These are phyloP conservation scores for Crematogaster levior DNA, from an alignment of 2,888 invertebrate species.

Conservation along the genomic window DNA sequence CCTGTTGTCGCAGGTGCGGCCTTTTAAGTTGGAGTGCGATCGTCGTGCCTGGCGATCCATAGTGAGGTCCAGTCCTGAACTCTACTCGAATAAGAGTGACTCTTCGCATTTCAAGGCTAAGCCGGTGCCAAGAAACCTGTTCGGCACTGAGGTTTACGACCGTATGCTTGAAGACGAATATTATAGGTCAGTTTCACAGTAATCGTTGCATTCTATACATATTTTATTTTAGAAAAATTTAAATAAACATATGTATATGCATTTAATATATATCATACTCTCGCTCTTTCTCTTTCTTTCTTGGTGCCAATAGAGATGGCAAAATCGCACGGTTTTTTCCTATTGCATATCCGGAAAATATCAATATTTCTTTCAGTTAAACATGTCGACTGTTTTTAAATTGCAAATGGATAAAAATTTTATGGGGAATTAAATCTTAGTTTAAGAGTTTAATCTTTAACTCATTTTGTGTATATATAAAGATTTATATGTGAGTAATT, in stretches of 20 bases:
- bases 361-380: background rate
- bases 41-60: constrained; percentile 80
- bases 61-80: constrained; percentile 83
- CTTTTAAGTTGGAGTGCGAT: constrained; percentile 84
- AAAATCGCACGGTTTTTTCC: background rate
- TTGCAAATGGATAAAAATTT: background rate
- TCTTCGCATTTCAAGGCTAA: constrained; percentile 87
- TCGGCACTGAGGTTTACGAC: constrained; percentile 90
- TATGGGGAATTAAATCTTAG: background rate
- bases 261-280: background rate
- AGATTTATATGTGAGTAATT: background rate
- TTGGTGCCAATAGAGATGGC: background rate
- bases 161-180: constrained; percentile 91
- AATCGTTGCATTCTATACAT: background rate
- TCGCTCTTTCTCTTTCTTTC: background rate
- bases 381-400: background rate
- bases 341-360: background rate
- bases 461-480: background rate
- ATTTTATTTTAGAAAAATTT: background rate
- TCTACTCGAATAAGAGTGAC: constrained; percentile 70
- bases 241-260: background rate
- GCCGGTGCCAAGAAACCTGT: constrained; percentile 90
- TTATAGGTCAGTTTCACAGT: constrained; percentile 87
- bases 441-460: background rate
- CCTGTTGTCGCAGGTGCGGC: constrained; percentile 83